phyloP scores from a whole-genome alignment of 2,797 vertebrate genomes.

The Notamacropus eugenii region DNA sequence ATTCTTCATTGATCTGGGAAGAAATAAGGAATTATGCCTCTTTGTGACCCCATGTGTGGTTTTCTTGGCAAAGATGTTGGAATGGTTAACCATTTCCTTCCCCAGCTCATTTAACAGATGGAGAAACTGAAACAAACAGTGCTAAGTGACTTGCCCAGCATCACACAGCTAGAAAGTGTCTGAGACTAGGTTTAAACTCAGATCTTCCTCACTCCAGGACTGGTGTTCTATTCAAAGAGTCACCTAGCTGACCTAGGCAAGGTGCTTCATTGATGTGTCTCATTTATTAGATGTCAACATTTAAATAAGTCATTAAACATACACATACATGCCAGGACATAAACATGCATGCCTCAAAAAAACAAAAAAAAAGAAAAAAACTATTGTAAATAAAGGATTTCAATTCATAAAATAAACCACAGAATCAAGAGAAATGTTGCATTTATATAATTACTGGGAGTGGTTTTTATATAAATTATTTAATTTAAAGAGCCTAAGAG shows the following conservation, averaged over 20 bases:
- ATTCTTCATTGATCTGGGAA: not conserved
- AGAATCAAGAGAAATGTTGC: not conserved
- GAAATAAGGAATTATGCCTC: not conserved
- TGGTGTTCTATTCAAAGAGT: too few species aligned
- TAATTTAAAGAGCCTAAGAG: not conserved
- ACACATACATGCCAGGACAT: not conserved
- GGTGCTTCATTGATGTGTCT: not conserved
- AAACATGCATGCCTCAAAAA: not conserved
- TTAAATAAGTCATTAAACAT: not conserved
- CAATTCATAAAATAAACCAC: not conserved
- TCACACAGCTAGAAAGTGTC: too few species aligned
- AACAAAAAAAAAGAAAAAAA: not conserved
- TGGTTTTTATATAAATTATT: not conserved
- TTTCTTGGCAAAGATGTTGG: too few species aligned
- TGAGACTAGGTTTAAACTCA: too few species aligned
- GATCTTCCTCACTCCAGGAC: too few species aligned
- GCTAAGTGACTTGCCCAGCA: too few species aligned
- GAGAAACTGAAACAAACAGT: too few species aligned
- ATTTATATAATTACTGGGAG: not conserved
- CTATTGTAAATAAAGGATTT: not conserved
- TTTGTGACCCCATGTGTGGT: too few species aligned
- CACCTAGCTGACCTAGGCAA: not conserved
- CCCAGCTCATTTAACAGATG: too few species aligned
- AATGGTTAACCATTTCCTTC: too few species aligned
- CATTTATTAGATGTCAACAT: constrained; percentile 9